Conservation (phyloP, 2,797 vertebrate genomes). For the Betta splendens region DNA sequence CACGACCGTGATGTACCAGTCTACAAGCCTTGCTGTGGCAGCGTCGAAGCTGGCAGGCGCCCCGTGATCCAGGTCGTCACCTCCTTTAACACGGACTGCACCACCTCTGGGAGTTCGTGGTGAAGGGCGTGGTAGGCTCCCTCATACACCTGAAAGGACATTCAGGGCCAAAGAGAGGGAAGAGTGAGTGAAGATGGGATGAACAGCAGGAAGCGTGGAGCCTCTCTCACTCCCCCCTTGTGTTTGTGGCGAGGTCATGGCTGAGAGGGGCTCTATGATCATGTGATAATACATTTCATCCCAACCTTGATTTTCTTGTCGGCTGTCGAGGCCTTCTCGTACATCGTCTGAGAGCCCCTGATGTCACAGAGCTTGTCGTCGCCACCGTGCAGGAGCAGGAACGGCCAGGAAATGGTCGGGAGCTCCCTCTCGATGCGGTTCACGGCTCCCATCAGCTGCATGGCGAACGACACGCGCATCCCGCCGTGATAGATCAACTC, state of each 20-base stretch:
- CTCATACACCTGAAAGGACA: slow-evolving; percentile 87
- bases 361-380: slow-evolving; percentile 92
- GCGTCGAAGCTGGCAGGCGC: slow-evolving; percentile 71
- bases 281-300: not conserved
- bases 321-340: slow-evolving; percentile 85
- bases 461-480: slow-evolving; percentile 89
- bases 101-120: slow-evolving; percentile 91
- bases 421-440: slow-evolving; percentile 87
- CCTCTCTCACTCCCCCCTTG: not conserved
- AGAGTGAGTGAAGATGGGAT: no score
- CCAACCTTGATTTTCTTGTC: slow-evolving; percentile 94
- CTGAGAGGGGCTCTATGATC: no score
- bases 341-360: slow-evolving; percentile 89
- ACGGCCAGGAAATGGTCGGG: slow-evolving; percentile 87
- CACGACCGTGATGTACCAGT: slow-evolving; percentile 16
- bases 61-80: slow-evolving; percentile 89
- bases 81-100: slow-evolving; percentile 87
- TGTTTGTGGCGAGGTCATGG: no score
- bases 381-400: slow-evolving; percentile 92
- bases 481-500: slow-evolving; percentile 88
- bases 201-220: not conserved
- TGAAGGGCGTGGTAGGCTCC: slow-evolving; percentile 93
- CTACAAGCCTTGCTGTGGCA: slow-evolving; percentile 50
- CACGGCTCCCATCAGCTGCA: slow-evolving; percentile 88
- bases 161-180: slow-evolving; percentile 4